A percentile compares a stretch with the other conserved stretches of the same genome.
phyloP scores from a whole-genome alignment of 2,888 invertebrate genomes.

The Digitonthophagus gazella region DNA sequence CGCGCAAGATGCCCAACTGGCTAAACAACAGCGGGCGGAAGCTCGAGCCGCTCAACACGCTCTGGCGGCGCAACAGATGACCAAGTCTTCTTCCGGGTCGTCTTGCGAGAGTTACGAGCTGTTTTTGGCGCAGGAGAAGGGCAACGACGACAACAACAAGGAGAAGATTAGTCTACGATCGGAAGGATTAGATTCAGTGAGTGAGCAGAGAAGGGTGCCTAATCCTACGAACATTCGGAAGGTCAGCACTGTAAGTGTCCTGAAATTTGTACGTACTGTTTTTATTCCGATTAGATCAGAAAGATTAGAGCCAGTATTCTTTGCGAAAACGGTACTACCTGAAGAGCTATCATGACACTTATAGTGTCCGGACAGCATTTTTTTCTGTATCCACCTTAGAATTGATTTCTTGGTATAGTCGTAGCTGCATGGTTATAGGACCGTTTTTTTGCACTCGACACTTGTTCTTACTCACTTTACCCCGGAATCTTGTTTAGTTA shows the following conservation, averaged over 20 bases:
- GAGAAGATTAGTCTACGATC: conserved; percentile 86
- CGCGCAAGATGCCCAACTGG: conserved; percentile 60
- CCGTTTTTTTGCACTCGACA: background rate
- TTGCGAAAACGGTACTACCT: conserved; percentile 33
- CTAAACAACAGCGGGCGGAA: conserved; percentile 63
- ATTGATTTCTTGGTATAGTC: background rate
- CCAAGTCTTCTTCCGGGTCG: conserved; percentile 86
- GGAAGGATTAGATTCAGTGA: conserved; percentile 86
- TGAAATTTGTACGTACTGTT: conserved; percentile 42
- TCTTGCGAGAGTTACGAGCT: conserved; percentile 91
- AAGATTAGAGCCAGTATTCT: conserved; percentile 23
- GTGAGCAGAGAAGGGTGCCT: conserved; percentile 69
- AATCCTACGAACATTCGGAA: conserved; percentile 73
- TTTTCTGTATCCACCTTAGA: background rate
- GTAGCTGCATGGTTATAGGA: background rate
- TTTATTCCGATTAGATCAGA: conserved; percentile 32
- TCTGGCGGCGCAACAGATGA: conserved; percentile 56
- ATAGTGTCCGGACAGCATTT: conserved; percentile 50
- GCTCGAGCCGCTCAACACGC: conserved; percentile 62
- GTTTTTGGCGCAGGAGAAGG: conserved; percentile 85
- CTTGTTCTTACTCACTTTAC: background rate
- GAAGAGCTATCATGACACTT: conserved; percentile 49
- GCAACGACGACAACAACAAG: conserved; percentile 85
- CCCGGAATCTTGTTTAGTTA: conserved; percentile 2
- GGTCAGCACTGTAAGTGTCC: conserved; percentile 87